Conservation (phyloP, 2,113 vertebrate genomes). For the Arvicanthis niloticus region DNA sequence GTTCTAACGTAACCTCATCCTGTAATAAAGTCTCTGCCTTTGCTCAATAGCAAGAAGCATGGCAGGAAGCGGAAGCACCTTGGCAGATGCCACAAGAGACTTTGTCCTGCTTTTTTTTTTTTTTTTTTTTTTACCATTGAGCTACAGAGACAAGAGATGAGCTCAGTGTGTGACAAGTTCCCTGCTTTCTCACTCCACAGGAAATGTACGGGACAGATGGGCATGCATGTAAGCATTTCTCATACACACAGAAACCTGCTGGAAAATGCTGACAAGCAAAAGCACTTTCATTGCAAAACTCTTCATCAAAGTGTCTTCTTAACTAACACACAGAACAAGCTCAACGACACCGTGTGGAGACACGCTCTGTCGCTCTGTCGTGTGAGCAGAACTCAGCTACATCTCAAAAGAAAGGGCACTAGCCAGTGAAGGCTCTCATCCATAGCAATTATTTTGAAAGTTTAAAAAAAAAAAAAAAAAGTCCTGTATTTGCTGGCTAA, state of each 20-base stretch:
- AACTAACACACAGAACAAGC: neutral
- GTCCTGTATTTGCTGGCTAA: slow-evolving; percentile 13
- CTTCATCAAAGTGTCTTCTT: slow-evolving; percentile 34
- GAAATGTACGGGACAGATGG: neutral
- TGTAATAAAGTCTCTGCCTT: neutral
- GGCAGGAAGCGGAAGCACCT: neutral
- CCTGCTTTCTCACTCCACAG: neutral
- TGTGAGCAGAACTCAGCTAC: neutral
- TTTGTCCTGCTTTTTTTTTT: neutral
- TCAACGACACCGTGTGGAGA: neutral
- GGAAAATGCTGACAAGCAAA: slow-evolving; percentile 26
- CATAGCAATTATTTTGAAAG: neutral
- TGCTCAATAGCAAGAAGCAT: neutral
- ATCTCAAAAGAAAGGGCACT: neutral
- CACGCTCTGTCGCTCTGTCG: neutral
- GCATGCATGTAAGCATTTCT: neutral
- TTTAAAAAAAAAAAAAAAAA: slow-evolving; percentile 27
- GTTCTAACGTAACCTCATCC: neutral
- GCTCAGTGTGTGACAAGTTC: rapidly evolving
- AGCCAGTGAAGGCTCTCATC: neutral
- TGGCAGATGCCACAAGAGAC: neutral
- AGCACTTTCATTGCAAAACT: neutral
- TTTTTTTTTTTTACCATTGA: neutral
- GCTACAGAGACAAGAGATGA: neutral
- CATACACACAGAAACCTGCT: neutral